These are phyloP conservation scores for Priapulus caudatus DNA, from an alignment of 2,888 invertebrate species.

Conservation along the genomic window DNA sequence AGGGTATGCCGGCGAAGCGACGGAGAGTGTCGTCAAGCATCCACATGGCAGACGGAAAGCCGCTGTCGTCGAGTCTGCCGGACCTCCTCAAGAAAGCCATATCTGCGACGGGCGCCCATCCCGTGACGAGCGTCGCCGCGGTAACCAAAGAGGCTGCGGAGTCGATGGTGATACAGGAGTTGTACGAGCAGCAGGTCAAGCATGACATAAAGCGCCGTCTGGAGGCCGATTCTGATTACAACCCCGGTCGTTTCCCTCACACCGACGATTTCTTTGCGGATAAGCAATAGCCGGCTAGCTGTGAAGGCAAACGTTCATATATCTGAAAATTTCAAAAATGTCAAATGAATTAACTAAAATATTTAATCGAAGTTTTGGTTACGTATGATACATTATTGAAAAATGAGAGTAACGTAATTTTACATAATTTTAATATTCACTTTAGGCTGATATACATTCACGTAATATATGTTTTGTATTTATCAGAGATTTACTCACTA, in stretches of 20 bases:
- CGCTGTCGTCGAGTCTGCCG: neutral
- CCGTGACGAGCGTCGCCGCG: neutral
- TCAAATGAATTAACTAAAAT: no score
- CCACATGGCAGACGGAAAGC: neutral
- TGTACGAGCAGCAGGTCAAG: slow-evolving; percentile 38
- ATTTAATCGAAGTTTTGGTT: no score
- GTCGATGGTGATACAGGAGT: slow-evolving; percentile 32
- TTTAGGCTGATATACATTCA: no score
- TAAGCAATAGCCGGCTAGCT: no score
- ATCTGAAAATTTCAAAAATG: no score
- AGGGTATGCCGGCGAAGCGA: slow-evolving; percentile 76
- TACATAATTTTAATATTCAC: no score
- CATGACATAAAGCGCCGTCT: slow-evolving; percentile 42
- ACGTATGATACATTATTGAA: no score
- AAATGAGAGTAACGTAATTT: no score
- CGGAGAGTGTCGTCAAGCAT: slow-evolving; percentile 50
- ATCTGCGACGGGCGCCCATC: neutral
- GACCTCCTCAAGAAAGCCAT: neutral
- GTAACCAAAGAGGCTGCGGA: slow-evolving; percentile 11
- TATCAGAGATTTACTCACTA: no score
- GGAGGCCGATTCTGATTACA: slow-evolving; percentile 40
- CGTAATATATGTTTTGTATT: no score
- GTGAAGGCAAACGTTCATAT: no score
- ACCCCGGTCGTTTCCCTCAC: slow-evolving; percentile 35
- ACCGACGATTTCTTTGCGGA: slow-evolving; percentile 32